Evolutionary conservation across 2,113 vertebrate species (phyloP), one percentile per base, ranked within the genome.

Genomic region (Patagioenas fasciata): DNA sequence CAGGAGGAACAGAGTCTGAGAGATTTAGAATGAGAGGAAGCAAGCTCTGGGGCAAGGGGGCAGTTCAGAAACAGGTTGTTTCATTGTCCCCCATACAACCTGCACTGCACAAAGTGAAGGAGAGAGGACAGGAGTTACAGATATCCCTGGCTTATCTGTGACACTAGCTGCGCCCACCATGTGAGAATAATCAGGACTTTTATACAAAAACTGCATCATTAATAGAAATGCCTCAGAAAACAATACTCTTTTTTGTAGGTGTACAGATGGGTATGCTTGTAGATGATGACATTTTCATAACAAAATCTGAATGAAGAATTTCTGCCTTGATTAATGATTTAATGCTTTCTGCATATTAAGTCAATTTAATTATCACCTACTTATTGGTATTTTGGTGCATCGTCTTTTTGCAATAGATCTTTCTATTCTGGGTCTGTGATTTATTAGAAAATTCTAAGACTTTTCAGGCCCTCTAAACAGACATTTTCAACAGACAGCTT

Each of bases 311-410:
- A 95, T 71, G 53, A 94, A 94, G 64, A 78, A 78, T 64, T 86
- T 94, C 48, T 91, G 60, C 57, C 65, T 84, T 86, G 72, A 85
- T 44, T 92, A 92, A 91, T 81, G 93, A 85, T 92, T 95, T 90
- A 93, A 71, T 79, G 75, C 34, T 78, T 93, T 91, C 73, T 54
- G 71, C 47, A 50, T 70, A 91, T 77, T 87, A 85, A 65, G 61
- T 77, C 78, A 85, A 73, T 92, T 91, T 75, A 91, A 95, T 97
- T 95, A 88, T 82, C 91, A 88, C 81, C 65, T 81, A 79, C 24
- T 92, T 87, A 89, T 13, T 88, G 66, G 66, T 89, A 82, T 93
- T 92, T 95, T 89, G 67, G 42, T 91, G 19, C 36, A 88, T 34
- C 61, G 89, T 44, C 17, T 84, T 72, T 51, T 73, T 95, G n/a